A percentile compares a stretch with the other conserved stretches of the same genome.
Conservation (phyloP, 2,797 vertebrate genomes). For the Zenarchopterus dispar region DNA sequence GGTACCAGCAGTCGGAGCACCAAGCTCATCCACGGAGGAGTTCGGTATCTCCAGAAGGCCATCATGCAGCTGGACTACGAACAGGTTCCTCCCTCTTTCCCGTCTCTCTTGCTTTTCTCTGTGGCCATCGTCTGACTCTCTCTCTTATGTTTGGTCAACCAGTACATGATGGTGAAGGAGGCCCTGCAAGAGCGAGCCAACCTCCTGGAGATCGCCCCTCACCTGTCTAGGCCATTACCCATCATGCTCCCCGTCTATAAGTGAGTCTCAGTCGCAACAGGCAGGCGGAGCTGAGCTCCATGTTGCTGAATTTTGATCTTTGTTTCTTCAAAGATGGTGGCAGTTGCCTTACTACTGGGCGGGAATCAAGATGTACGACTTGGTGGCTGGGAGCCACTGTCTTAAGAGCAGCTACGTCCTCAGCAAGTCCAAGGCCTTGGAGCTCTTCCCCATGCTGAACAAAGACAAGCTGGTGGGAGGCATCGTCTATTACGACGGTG, state of each 20-base stretch:
- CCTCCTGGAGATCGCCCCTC: constrained; percentile 94
- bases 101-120: not conserved
- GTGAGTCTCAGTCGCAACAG: constrained; percentile 76
- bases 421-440: constrained; percentile 91
- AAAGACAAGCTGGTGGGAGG: constrained; percentile 93
- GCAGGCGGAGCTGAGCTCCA: fast-evolving
- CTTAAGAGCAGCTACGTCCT: constrained; percentile 95
- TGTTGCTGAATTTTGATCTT: not conserved
- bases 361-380: constrained; percentile 96
- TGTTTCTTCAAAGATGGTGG: constrained; percentile 89
- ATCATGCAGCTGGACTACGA: constrained; percentile 95
- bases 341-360: constrained; percentile 98
- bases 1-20: constrained; percentile 98
- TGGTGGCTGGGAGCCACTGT: constrained; percentile 92
- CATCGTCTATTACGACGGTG: constrained; percentile 98
- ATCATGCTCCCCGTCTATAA: constrained; percentile 99
- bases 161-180: constrained; percentile 99
- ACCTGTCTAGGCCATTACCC: constrained; percentile 91
- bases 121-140: not conserved
- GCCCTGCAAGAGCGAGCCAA: constrained; percentile 94
- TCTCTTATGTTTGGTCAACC: constrained; percentile 2
- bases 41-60: constrained; percentile 98
- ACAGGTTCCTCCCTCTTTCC: constrained; percentile 81
- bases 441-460: constrained; percentile 96
- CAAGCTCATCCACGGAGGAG: constrained; percentile 98